These are phyloP conservation scores for Alethe castanea DNA, from an alignment of 2,113 vertebrate species.

Conservation along the genomic window DNA sequence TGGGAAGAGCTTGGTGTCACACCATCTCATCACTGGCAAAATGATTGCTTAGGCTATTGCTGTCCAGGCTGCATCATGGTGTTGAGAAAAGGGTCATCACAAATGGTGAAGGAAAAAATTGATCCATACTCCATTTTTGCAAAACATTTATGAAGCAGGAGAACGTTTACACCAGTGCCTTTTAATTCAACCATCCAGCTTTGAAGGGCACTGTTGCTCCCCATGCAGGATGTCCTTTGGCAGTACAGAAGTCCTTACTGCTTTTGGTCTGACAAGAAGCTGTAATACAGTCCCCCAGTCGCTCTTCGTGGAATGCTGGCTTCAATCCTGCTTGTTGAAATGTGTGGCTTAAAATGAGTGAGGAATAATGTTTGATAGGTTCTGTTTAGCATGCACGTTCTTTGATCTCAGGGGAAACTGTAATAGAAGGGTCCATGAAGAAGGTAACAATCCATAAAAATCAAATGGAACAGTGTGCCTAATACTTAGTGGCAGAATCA, in stretches of 20 bases:
- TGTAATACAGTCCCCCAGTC: not conserved
- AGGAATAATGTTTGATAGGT: not conserved
- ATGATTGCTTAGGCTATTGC: not conserved
- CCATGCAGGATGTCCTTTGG: not conserved
- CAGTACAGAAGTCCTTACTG: not conserved
- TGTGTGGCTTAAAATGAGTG: not conserved
- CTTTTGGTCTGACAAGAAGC: not conserved
- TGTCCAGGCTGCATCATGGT: not conserved
- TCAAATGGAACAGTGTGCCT: not conserved
- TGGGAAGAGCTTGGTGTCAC: not conserved
- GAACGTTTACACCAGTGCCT: not conserved
- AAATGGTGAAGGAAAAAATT: not conserved
- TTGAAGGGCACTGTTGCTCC: not conserved
- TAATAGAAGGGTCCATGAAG: not conserved
- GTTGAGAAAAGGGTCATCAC: not conserved
- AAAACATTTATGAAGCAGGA: not conserved
- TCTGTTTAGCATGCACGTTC: not conserved
- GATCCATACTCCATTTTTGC: not conserved
- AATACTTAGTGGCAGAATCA: slow-evolving; percentile 32
- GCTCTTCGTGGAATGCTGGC: not conserved
- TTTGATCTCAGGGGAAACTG: not conserved
- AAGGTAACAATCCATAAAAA: slow-evolving; percentile 40
- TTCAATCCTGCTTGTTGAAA: not conserved
- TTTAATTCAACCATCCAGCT: not conserved
- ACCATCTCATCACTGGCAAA: not conserved